Evolutionary conservation across 2,797 vertebrate genomes (phyloP).

Genomic region (Periparus ater): DNA sequence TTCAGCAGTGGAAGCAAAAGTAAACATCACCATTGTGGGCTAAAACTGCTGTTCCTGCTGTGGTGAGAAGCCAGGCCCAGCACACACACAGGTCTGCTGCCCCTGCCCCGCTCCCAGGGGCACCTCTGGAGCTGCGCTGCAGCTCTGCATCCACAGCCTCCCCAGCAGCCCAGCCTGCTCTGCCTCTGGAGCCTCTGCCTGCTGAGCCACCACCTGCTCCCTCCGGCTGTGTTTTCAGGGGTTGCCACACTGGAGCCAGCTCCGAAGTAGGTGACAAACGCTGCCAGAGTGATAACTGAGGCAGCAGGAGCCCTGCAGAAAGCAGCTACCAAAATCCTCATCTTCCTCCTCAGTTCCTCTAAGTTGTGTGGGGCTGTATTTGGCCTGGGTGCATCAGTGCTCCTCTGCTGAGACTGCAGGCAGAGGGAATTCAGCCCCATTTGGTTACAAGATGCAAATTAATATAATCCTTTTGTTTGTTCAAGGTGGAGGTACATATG

Average conservation of each 20-base stretch:
- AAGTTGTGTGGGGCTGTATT: neutral
- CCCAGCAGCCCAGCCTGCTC: neutral
- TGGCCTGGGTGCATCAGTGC: neutral
- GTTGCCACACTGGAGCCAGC: accelerated
- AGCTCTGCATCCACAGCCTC: neutral
- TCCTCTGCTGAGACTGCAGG: neutral
- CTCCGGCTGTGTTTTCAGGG: neutral
- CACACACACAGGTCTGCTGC: accelerated
- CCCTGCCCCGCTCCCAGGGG: neutral
- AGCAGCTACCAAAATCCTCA: neutral
- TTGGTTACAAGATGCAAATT: neutral
- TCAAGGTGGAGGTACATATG: neutral
- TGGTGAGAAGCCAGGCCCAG: neutral
- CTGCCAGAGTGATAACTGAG: neutral
- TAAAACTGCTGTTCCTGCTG: neutral
- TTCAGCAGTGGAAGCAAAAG: neutral
- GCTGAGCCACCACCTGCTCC: neutral
- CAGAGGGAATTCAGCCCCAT: neutral
- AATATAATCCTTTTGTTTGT: neutral
- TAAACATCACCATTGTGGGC: neutral
- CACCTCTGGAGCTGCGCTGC: neutral
- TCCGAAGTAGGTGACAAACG: neutral
- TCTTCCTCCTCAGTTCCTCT: neutral
- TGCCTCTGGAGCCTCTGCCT: neutral
- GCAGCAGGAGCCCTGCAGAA: neutral